Conservation (phyloP, 2,797 vertebrate genomes). For the Hippoglossus hippoglossus region DNA sequence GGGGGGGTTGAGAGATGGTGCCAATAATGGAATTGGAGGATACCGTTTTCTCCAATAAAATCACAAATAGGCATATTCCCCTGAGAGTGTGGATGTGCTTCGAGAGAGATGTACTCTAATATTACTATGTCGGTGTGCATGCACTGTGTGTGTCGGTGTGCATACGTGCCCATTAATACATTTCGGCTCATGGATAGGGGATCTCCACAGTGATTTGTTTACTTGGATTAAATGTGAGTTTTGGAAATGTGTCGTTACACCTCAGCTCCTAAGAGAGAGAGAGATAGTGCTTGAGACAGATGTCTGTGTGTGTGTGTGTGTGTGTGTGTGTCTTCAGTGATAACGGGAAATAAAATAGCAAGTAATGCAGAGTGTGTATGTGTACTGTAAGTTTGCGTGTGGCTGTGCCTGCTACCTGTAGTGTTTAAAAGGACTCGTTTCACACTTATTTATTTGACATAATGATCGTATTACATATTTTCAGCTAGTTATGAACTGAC, state of each 20-base stretch:
- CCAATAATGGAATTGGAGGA: slow-evolving; percentile 78
- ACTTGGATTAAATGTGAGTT: slow-evolving; percentile 86
- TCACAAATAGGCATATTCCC: slow-evolving; percentile 80
- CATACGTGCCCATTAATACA: slow-evolving; percentile 58
- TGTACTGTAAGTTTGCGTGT: background rate
- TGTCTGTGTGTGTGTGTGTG: slow-evolving; percentile 8
- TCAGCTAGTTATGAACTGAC: background rate
- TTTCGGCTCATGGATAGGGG: slow-evolving; percentile 59
- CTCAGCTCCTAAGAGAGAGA: slow-evolving; percentile 53
- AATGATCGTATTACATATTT: background rate
- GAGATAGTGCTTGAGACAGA: slow-evolving; percentile 8
- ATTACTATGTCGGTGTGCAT: slow-evolving; percentile 50
- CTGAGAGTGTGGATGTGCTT: slow-evolving; percentile 64
- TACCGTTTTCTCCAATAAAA: slow-evolving; percentile 75
- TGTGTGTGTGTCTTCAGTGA: slow-evolving; percentile 20
- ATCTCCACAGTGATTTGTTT: slow-evolving; percentile 84
- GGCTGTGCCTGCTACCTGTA: background rate
- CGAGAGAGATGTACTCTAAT: slow-evolving; percentile 56
- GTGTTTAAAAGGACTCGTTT: background rate
- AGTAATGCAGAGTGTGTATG: slow-evolving; percentile 12
- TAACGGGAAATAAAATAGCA: slow-evolving; percentile 28
- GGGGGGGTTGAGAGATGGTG: slow-evolving; percentile 52
- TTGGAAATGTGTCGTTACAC: slow-evolving; percentile 83
- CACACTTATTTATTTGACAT: background rate
- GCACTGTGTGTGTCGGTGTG: slow-evolving; percentile 36